phyloP scores from a whole-genome alignment of 1,140 invertebrate species.

The Oscheius sp. region DNA sequence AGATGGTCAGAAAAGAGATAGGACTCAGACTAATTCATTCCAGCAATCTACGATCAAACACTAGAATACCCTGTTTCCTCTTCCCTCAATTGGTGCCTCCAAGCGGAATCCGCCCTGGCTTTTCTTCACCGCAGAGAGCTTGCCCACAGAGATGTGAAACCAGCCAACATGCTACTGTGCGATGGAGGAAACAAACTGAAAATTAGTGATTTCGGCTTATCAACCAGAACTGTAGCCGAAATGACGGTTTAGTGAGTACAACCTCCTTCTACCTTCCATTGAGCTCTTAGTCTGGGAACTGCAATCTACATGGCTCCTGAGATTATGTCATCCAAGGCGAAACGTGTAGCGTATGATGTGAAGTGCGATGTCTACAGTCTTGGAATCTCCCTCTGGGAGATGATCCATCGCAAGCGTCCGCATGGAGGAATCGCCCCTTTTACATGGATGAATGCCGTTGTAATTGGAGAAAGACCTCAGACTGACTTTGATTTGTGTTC shows the following conservation, averaged over 20 bases:
- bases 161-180: not conserved
- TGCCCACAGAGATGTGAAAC: not conserved
- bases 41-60: not conserved
- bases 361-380: conserved; percentile 4
- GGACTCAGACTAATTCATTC: too few relatives aligned
- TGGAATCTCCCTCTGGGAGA: not conserved
- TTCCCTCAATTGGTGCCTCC: not conserved
- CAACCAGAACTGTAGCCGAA: not conserved
- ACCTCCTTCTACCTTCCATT: not conserved
- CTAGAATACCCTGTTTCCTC: not conserved
- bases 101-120: not conserved
- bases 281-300: not conserved
- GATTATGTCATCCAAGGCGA: not conserved
- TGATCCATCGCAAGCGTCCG: not conserved
- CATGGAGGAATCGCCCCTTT: not conserved
- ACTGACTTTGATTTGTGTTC: not conserved
- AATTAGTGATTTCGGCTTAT: not conserved
- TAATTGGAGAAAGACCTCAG: not conserved
- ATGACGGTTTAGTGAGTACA: not conserved
- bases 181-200: not conserved
- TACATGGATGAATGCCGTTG: not conserved
- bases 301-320: conserved; percentile 2
- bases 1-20: not conserved
- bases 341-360: not conserved
- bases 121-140: not conserved